These are phyloP conservation scores for Zosterops pallidus DNA, from an alignment of 2,113 vertebrate genomes.

Conservation along the genomic window DNA sequence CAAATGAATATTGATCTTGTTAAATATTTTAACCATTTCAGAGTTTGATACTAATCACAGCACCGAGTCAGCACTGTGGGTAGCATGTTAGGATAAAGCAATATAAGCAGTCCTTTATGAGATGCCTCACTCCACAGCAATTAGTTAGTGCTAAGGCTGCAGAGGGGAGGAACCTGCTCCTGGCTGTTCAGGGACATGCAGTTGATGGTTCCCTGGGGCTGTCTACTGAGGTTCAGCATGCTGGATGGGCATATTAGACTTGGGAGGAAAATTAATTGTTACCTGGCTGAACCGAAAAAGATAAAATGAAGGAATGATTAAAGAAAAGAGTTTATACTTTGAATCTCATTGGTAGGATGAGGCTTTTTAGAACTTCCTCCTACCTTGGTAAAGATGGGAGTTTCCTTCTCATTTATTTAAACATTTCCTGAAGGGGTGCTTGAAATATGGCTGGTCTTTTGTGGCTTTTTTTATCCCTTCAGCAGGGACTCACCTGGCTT, in stretches of 20 bases:
- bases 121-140: background rate
- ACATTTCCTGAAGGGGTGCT: slow-evolving; percentile 28
- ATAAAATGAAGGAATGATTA: slow-evolving; percentile 19
- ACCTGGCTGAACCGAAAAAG: background rate
- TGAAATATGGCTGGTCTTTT: background rate
- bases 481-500: slow-evolving; percentile 40
- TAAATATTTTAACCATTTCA: background rate
- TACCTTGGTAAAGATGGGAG: background rate
- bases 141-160: background rate
- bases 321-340: background rate
- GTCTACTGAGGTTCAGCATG: background rate
- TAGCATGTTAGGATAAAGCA: fast-evolving
- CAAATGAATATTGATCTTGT: background rate
- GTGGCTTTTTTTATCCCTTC: background rate
- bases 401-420: slow-evolving; percentile 39
- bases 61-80: background rate
- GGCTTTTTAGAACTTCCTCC: slow-evolving; percentile 39
- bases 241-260: background rate
- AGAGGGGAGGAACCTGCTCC: background rate
- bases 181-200: background rate
- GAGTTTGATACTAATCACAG: background rate
- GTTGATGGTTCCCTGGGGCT: background rate
- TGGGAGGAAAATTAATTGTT: background rate
- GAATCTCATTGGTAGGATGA: slow-evolving; percentile 28
- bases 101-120: background rate